phyloP scores from a whole-genome alignment of 2,113 vertebrate genomes.

The Cepphus grylle region DNA sequence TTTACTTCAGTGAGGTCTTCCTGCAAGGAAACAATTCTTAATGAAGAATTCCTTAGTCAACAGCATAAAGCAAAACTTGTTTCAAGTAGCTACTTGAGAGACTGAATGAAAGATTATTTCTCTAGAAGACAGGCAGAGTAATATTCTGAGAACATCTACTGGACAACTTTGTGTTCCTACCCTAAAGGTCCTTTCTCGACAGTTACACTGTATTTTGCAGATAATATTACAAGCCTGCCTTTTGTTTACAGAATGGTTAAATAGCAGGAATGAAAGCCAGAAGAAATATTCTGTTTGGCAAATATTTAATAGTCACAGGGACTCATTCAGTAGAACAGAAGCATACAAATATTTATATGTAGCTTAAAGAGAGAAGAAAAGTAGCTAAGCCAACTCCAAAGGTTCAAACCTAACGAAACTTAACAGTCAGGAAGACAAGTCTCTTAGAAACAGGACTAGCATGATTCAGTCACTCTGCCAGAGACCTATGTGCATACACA shows the following conservation, averaged over 20 bases:
- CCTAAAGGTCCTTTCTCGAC: neutral
- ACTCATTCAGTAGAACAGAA: neutral
- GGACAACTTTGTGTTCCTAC: neutral
- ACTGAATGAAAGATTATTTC: neutral
- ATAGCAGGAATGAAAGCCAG: neutral
- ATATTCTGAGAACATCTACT: neutral
- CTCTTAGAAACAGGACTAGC: neutral
- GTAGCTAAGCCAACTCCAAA: neutral
- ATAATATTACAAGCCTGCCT: neutral
- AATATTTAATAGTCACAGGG: neutral
- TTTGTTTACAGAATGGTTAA: neutral
- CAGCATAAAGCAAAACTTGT: neutral
- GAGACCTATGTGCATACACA: neutral
- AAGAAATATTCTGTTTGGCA: neutral
- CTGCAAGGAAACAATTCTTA: slow-evolving; percentile 63
- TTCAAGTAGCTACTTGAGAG: neutral
- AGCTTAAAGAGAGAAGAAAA: neutral
- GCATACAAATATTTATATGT: neutral
- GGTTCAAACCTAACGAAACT: neutral
- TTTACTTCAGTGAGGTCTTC: slow-evolving; percentile 82
- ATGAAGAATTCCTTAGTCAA: neutral
- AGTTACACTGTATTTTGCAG: neutral
- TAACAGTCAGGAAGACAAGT: neutral
- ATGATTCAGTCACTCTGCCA: neutral
- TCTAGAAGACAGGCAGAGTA: neutral